Evolutionary conservation across 2,113 vertebrate genomes (phyloP).

Genomic region (Tupaia chinensis): DNA sequence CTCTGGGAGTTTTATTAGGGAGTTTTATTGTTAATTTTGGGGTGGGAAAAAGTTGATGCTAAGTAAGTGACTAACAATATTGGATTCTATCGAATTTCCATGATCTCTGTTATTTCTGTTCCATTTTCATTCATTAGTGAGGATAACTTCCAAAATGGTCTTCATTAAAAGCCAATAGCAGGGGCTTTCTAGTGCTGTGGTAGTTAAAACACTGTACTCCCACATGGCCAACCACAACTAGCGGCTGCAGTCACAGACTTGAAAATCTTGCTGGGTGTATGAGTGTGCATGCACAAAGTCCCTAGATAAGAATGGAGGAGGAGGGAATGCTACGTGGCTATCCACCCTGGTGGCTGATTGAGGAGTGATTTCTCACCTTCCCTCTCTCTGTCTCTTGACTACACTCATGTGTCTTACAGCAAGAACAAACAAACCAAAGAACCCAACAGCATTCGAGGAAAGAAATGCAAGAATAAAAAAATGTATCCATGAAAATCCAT

Average conservation of each 20-base stretch:
- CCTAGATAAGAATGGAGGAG: no score
- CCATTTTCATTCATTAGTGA: neutral
- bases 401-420: no score
- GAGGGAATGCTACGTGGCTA: no score
- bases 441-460: neutral
- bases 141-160: neutral
- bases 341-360: no score
- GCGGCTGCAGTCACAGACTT: no score
- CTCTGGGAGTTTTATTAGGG: neutral
- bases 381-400: no score
- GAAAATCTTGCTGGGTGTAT: no score
- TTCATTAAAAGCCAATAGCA: neutral
- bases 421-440: neutral
- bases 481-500: neutral
- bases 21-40: neutral
- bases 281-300: no score
- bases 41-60: neutral
- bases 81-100: neutral
- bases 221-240: no score
- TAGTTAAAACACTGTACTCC: no score
- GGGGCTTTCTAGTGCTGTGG: no score
- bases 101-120: neutral
- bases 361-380: no score
- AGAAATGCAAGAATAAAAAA: conserved; percentile 20
- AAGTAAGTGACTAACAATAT: neutral